Evolutionary conservation across 2,888 invertebrate species (phyloP), one percentile per base, ranked within the genome.

Genomic region (Drosophila merina): DNA sequence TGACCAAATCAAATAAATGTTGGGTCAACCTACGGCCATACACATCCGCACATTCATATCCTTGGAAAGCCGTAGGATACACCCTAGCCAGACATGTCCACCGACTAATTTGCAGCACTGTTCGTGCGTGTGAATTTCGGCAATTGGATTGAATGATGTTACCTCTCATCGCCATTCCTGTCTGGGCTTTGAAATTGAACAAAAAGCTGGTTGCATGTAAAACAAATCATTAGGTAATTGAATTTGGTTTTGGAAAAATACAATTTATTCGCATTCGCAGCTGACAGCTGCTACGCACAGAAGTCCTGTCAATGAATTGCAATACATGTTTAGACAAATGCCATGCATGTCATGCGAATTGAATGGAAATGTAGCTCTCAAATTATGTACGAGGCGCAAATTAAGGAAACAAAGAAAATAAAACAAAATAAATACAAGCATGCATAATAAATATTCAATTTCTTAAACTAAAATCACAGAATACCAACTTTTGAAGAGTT

Each of bases 201-300:
- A 44, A 50, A 55, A 38, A 72, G 55, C 51, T 60, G 51, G 57
- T 51, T 60, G 51, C 48, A 57, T 72, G 68, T 74, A 82, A 82
- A 87, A 79, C 72, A 79, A 85, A 82, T 87, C 75, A 79, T 76
- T 83, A 72, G 72, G 86, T 79, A 82, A 87, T 83, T 82, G 80
- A 83, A 85, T 87, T 85, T 66, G 59, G 63, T 42, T 58, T 45
- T 28, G 38, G 50, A 72, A 72, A 74, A 82, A 85, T 69, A 87
- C 83, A 74, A 87, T 84, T 86, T 86, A 74, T 78, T 74, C 72
- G 64, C 62, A 71, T 66, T 83, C 78, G 86, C 48, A 66, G 64
- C 71, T 82, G 82, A 79, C 88, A 82, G 88, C 81, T 72, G 74
- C 74, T 72, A 45, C 52, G 69, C 55, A 68, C 74, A 63, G 72